Base-by-base conservation (phyloP, 2,113 vertebrate species). In the Brachyhypopomus gauderio region DNA sequence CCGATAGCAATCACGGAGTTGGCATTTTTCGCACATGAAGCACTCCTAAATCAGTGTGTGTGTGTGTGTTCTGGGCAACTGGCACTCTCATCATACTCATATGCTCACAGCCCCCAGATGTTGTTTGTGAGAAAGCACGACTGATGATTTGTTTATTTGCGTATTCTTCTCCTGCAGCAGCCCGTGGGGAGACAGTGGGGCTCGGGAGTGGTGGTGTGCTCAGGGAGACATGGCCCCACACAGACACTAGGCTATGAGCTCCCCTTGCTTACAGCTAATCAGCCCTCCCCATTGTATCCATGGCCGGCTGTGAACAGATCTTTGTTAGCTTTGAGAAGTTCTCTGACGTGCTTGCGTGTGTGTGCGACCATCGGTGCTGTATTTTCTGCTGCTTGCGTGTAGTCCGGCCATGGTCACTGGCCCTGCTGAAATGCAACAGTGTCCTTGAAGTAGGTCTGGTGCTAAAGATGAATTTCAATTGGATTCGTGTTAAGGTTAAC, bases 111-210 rank as follows among this genome's bases (percentile, higher is more conserved):
- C 63, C 19, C 41, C 38, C 64, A 79, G 62, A 73, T 62, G 66
- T 79, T 56, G 48, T 76, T 75, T 75, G 81, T 76, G 14, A 30
- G 56, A 38, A 63, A 85, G 85, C 86, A 78, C 88, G 86, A 75
- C 88, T 89, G 71, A 84, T 90, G 81, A 77, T 59, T 36, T 78
- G 69, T 83, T 55, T 69, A 75, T 69, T 75, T 58, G 8, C n/a
- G 34, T 63, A 71, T 71, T 90, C 79, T 93, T 94, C 93, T 92
- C 88, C 85, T 91, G 64, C 90, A 86, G 88, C 87, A 92, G 83
- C 74, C 82, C 87, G 84, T 91, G 85, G 84, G 90, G 87, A 89
- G 86, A 85, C 87, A 8, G 17, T 72, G 85, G 80, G 88, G 88
- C 83, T 81, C 72, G 81, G 84, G 79, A 64, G 8, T 88, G 79